phyloP scores from a whole-genome alignment of 2,113 vertebrate species.

The Aegotheles bennettii region DNA sequence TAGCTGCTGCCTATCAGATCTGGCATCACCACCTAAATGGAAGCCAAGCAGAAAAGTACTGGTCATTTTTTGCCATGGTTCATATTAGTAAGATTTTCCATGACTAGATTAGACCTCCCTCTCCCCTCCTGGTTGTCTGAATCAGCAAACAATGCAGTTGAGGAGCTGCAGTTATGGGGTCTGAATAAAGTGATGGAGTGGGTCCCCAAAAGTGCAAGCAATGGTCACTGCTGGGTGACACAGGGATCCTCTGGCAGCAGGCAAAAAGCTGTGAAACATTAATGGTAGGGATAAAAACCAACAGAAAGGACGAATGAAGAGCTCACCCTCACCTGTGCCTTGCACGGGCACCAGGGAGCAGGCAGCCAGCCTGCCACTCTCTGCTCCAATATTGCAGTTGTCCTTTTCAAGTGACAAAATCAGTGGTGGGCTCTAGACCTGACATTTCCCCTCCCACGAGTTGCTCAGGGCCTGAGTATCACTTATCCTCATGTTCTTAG shows the following conservation, averaged over 20 bases:
- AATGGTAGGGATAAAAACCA: background rate
- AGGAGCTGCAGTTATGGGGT: background rate
- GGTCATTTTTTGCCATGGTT: background rate
- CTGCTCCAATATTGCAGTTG: accelerated
- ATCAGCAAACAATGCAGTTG: background rate
- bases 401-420: background rate
- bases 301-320: background rate
- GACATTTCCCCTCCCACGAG: background rate
- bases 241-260: background rate
- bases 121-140: background rate
- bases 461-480: background rate
- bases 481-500: too few species aligned
- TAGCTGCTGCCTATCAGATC: slow-evolving; percentile 10
- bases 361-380: background rate
- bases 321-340: background rate
- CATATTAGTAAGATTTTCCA: background rate
- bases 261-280: background rate
- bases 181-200: background rate
- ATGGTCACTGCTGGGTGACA: background rate
- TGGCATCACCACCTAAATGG: background rate
- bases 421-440: background rate
- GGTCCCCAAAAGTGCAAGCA: background rate
- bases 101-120: background rate
- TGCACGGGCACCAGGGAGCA: background rate
- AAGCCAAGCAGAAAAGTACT: background rate